Evolutionary conservation across 2,888 invertebrate species (phyloP).

Genomic region (Camponotus fellah): DNA sequence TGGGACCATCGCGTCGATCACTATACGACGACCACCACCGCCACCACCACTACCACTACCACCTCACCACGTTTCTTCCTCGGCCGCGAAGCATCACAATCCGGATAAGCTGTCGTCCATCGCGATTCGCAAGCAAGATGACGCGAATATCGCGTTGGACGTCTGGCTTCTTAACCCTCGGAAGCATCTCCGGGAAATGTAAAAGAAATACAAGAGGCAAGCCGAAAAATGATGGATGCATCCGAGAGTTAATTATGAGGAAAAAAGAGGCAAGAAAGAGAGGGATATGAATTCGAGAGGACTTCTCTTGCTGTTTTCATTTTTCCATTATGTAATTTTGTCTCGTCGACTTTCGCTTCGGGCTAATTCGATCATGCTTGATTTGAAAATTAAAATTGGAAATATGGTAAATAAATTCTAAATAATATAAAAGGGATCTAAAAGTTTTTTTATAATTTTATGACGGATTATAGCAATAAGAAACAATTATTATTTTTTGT

Average conservation of each 20-base stretch:
- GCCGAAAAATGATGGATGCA: background rate
- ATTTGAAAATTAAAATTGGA: background rate
- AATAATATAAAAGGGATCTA: background rate
- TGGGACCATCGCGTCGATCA: slow-evolving; percentile 64
- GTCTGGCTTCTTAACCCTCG: slow-evolving; percentile 17
- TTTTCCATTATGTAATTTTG: background rate
- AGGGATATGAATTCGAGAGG: slow-evolving; percentile 8
- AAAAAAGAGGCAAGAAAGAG: background rate
- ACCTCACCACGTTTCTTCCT: slow-evolving; percentile 42
- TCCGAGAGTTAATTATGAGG: slow-evolving; percentile 3
- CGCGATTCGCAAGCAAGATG: slow-evolving; percentile 21
- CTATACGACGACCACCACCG: slow-evolving; percentile 15
- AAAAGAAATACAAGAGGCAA: background rate
- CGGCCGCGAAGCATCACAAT: slow-evolving; percentile 16
- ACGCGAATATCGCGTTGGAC: background rate
- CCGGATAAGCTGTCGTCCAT: slow-evolving; percentile 10
- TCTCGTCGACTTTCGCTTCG: background rate
- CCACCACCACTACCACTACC: background rate
- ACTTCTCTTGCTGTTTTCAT: slow-evolving; percentile 4
- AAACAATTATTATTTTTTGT: background rate
- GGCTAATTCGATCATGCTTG: background rate
- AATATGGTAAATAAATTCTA: background rate
- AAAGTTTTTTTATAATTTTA: background rate
- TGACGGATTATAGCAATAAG: background rate
- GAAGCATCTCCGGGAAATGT: background rate